phyloP scores from a whole-genome alignment of 2,113 vertebrate species.

The Riparia riparia region DNA sequence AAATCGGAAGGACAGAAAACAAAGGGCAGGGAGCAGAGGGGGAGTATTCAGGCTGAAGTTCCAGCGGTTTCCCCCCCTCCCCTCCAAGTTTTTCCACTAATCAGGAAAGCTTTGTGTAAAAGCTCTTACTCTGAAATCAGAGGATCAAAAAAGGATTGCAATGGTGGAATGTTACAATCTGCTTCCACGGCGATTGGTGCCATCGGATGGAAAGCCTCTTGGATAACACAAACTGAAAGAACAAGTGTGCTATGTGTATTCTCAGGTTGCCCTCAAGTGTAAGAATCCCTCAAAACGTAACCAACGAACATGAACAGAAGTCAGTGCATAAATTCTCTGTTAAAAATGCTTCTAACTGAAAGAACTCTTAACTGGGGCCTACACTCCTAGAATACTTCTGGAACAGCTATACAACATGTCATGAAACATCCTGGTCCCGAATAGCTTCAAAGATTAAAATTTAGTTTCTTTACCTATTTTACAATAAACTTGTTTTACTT shows the following conservation, averaged over 20 bases:
- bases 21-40: not conserved
- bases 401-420: conserved; percentile 12
- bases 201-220: conserved; percentile 58
- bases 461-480: conserved; percentile 17
- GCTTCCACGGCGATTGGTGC: conserved; percentile 62
- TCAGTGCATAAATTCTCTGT: conserved; percentile 59
- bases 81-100: conserved; percentile 46
- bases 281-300: conserved; percentile 54
- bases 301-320: conserved; percentile 17
- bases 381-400: conserved; percentile 12
- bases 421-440: conserved; percentile 55
- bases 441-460: conserved; percentile 35
- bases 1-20: not conserved
- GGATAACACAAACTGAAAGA: conserved; percentile 67
- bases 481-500: conserved; percentile 31
- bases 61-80: not conserved
- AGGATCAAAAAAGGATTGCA: conserved; percentile 68
- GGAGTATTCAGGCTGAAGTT: not conserved
- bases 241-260: conserved; percentile 58
- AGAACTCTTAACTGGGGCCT: conserved; percentile 6
- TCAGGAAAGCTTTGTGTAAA: conserved; percentile 64
- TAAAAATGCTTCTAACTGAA: conserved; percentile 34
- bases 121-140: conserved; percentile 63
- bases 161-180: conserved; percentile 65
- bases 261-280: conserved; percentile 50